Evolutionary conservation across 2,113 vertebrate genomes (phyloP).

Genomic region (Nerophis lumbriciformis): DNA sequence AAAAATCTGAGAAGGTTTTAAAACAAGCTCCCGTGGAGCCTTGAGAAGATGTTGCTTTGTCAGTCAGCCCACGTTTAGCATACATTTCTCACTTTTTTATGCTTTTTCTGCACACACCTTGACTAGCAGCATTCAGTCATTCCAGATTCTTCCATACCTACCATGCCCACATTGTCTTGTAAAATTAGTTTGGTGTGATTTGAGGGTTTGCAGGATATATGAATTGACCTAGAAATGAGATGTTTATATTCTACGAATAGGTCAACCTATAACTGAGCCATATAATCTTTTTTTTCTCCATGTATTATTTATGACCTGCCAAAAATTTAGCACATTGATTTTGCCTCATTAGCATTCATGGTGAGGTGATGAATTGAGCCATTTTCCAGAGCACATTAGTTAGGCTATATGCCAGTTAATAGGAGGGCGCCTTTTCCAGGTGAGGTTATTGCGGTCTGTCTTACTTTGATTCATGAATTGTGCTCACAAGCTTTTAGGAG

Average conservation of each 20-base stretch:
- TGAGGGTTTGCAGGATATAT: neutral
- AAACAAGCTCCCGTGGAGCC: constrained; percentile 58
- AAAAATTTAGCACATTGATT: constrained; percentile 37
- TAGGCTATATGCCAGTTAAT: constrained; percentile 47
- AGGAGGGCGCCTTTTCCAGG: constrained; percentile 49
- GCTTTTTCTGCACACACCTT: constrained; percentile 42
- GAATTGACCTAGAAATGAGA: too few relatives aligned
- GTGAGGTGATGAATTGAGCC: constrained; percentile 48
- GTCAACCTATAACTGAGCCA: constrained; percentile 4
- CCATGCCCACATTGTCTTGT: constrained; percentile 16
- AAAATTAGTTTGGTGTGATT: neutral
- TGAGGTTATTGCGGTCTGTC: constrained; percentile 44
- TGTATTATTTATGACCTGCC: constrained; percentile 37
- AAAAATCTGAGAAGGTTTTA: constrained; percentile 53
- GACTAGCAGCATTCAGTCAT: constrained; percentile 34
- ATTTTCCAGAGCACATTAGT: constrained; percentile 42
- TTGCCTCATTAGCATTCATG: constrained; percentile 46
- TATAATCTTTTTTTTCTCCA: constrained; percentile 3
- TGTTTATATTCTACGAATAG: too few relatives aligned
- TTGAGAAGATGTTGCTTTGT: constrained; percentile 64
- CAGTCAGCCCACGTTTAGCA: constrained; percentile 68
- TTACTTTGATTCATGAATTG: constrained; percentile 54
- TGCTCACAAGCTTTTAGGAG: constrained; percentile 60
- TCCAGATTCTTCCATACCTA: constrained; percentile 16
- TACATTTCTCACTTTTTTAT: constrained; percentile 55